A percentile compares a stretch with the other conserved stretches of the same genome.
Conservation (phyloP, 1,140 invertebrate species). For the Euwallacea similis region DNA sequence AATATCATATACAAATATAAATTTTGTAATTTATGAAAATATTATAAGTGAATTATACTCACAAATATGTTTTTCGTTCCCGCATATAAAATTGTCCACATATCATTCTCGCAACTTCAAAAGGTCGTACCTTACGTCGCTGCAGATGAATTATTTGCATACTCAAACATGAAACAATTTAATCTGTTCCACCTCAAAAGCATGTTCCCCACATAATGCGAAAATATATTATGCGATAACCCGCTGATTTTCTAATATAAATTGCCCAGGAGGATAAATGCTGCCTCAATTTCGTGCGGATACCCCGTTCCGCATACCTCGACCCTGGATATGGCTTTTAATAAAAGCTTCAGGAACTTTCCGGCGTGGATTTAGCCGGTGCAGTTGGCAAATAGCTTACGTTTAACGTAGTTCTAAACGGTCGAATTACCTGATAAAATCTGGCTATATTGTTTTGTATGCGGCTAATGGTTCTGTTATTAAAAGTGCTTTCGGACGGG, state of each 20-base stretch:
- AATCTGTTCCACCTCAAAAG: slow-evolving; percentile 16
- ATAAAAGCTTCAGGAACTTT: slow-evolving; percentile 23
- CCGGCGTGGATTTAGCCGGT: slow-evolving; percentile 19
- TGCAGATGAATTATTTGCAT: too few relatives aligned
- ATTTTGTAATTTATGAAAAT: too few relatives aligned
- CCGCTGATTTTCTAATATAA: slow-evolving; percentile 26
- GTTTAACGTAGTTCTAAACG: slow-evolving; percentile 12
- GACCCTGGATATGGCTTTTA: slow-evolving; percentile 16
- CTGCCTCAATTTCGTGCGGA: slow-evolving; percentile 16
- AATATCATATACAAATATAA: too few relatives aligned
- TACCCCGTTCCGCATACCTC: slow-evolving; percentile 10
- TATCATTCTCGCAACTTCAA: too few relatives aligned
- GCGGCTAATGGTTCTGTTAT: too few relatives aligned
- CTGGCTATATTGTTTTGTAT: slow-evolving; percentile 7
- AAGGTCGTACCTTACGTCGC: too few relatives aligned
- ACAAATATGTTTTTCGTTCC: too few relatives aligned
- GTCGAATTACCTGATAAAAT: slow-evolving; percentile 6
- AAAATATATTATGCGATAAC: slow-evolving; percentile 26
- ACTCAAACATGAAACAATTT: slow-evolving; percentile 15
- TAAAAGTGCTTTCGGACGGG: too few relatives aligned
- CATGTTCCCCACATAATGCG: slow-evolving; percentile 13
- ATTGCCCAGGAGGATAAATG: slow-evolving; percentile 19
- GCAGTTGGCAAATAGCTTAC: slow-evolving; percentile 16
- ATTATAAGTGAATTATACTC: too few relatives aligned
- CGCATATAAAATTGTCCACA: too few relatives aligned